phyloP scores from a whole-genome alignment of 2,888 invertebrate genomes.

The Alentia gelatinosa region DNA sequence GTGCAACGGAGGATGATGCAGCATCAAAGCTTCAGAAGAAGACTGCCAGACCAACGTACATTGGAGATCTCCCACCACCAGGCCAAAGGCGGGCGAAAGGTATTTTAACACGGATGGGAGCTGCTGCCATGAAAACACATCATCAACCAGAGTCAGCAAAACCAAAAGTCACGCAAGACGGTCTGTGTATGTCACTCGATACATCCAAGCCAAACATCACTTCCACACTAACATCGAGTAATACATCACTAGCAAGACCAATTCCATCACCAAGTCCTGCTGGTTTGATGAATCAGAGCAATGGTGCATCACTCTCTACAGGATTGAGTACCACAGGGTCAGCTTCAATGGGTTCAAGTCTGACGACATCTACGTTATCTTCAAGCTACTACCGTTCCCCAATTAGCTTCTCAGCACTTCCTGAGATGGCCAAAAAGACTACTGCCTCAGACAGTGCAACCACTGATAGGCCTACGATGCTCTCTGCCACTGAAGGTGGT shows the following conservation, averaged over 20 bases:
- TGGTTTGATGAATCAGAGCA: too few relatives aligned
- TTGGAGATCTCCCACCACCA: conserved; percentile 20
- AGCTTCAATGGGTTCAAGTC: background rate
- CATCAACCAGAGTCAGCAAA: background rate
- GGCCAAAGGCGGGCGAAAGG: background rate
- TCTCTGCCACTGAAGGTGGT: background rate
- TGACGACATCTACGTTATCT: background rate
- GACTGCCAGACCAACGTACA: background rate
- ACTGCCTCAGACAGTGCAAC: background rate
- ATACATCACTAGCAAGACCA: background rate
- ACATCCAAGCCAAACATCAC: too few relatives aligned
- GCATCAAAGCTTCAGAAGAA: background rate
- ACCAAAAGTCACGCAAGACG: background rate
- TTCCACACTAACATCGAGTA: too few relatives aligned
- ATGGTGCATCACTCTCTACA: background rate
- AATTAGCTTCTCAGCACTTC: background rate
- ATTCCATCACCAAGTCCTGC: background rate
- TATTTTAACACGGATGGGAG: background rate
- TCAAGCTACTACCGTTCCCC: conserved; percentile 25
- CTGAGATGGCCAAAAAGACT: background rate
- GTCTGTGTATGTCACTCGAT: too few relatives aligned
- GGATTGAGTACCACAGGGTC: background rate
- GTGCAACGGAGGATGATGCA: background rate
- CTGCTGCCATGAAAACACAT: background rate
- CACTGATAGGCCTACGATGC: background rate